A percentile compares a stretch with the other conserved stretches of the same genome.
Evolutionary conservation across 2,888 invertebrate genomes (phyloP).

Genomic region (Perdita meconis): DNA sequence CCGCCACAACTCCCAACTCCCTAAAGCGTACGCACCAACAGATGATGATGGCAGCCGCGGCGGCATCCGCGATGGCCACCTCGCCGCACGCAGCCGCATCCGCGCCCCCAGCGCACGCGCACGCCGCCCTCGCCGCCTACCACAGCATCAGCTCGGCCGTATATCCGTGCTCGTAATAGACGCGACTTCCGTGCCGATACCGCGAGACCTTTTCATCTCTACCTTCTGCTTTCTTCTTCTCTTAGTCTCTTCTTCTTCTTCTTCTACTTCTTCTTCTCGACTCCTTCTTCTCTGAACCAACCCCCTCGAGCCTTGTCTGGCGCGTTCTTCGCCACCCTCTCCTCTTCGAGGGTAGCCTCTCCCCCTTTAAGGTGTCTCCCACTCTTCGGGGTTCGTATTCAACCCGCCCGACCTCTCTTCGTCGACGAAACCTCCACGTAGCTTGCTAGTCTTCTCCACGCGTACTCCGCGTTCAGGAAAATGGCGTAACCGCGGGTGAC

Average conservation of each 20-base stretch:
- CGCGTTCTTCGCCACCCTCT: background rate
- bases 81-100: constrained; percentile 88
- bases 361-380: too few relatives aligned
- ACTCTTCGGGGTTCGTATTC: too few relatives aligned
- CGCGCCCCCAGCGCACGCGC: constrained; percentile 88
- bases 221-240: constrained; percentile 36
- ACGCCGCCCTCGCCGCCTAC: constrained; percentile 87
- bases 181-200: constrained; percentile 71
- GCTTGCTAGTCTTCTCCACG: background rate
- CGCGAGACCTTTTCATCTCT: constrained; percentile 63
- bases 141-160: constrained; percentile 91
- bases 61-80: constrained; percentile 83
- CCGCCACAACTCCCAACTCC: constrained; percentile 85
- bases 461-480: background rate
- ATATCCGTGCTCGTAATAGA: constrained; percentile 93
- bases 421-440: background rate
- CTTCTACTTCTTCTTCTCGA: background rate
- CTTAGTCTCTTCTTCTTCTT: constrained; percentile 42
- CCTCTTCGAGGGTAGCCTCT: too few relatives aligned
- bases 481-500: background rate
- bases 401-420: too few relatives aligned
- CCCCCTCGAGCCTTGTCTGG: background rate
- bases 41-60: constrained; percentile 84
- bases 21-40: constrained; percentile 84
- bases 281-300: background rate